Evolutionary conservation across 2,888 invertebrate species (phyloP), one percentile per base, ranked within the genome.

Genomic region (Cistogaster globosa): DNA sequence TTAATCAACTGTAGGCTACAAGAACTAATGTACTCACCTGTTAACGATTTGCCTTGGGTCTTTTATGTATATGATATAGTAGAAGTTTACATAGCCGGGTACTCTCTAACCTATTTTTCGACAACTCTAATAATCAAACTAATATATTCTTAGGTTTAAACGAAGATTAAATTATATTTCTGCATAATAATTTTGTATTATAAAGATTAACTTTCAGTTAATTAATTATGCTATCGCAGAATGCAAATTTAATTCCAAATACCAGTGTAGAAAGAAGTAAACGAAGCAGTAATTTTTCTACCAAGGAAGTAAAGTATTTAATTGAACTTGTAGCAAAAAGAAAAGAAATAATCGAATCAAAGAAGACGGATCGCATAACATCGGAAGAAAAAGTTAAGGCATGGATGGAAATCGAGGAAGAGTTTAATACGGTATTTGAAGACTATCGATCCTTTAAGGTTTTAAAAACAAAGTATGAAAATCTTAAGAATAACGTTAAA

Each of bases 381-480:
- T 82, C 75, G 0, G 81, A 82, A 20, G 75, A 76, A 57, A 82
- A 82, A 48, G 38, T 76, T 20, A 82, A 82, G 48, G 81, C 81
- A 26, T 82, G 81, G 81, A 45, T 36, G 42, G 75, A 75, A 76
- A 82, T 82, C 38, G 81, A 82, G 14, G 75, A 69, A 57, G 69
- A 76, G n/a, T 82, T 82, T 48, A 82, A 82, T 69, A 55, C 55
- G n/a, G 38, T 51, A 16, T 82, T 82, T 48, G 67, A 82, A 6
- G 81, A 82, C 14, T 82, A 69, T 51, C 55, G 81, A 2, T 63
- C 75, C 1, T 63, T 57, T 48, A 82, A 63, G 45, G 81, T 82
- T 38, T 57, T 82, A 14, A 82, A 82, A 63, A 82, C 81, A 2
- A 82, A 82, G 58, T 82, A 76, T 32, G 81, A 82, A 0, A 82